Evolutionary conservation across 1,140 invertebrate genomes (phyloP), one percentile per base, ranked within the genome.

Genomic region (Colletes latitarsis): DNA sequence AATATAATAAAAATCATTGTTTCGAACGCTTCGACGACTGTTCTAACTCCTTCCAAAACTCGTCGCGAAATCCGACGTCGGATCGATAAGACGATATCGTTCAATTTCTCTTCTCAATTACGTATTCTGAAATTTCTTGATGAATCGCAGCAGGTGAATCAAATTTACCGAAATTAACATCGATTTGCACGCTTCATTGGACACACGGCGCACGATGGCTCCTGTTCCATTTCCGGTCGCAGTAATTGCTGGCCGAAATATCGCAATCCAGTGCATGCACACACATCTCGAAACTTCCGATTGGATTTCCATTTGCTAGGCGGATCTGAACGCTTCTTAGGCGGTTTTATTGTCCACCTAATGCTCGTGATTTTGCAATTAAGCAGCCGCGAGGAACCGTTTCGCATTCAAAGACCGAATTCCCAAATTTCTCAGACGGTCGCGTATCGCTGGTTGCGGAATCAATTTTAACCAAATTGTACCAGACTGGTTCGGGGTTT

Each of bases 181-280:
- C 77, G 70, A 87, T 88, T 85, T 78, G 39, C 41, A 46, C 58
- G 64, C 55, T 77, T 68, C 68, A 82, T 86, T 88, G 74, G 75
- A 39, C 0, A 46, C 14, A 55, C 77, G 75, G 43, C 0, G 41
- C 14, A 55, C 77, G 60, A 88, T 80, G 87, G 84, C 68, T 21
- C 64, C 62, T 55, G 57, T 88, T 84, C 77, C 82, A 88, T 88
- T 88, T 88, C 87, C 87, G 84, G 69, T 83, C 63, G 5, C 68
- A 79, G 82, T 88, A 88, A 88, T 88, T 88, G 86, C 74, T 67
- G 77, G 39, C 78, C 82, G 78, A 87, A 87, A 87, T 84, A 87
- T 78, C 74, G 63, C 46, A 49, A 19, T 69, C n/a, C 43, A 10
- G n/a, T 52, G 62, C 43, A 70, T 9, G 43, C 21, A 19, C 57